Evolutionary conservation across 2,113 vertebrate genomes (phyloP).

Genomic region (Oreochromis tanganicae): DNA sequence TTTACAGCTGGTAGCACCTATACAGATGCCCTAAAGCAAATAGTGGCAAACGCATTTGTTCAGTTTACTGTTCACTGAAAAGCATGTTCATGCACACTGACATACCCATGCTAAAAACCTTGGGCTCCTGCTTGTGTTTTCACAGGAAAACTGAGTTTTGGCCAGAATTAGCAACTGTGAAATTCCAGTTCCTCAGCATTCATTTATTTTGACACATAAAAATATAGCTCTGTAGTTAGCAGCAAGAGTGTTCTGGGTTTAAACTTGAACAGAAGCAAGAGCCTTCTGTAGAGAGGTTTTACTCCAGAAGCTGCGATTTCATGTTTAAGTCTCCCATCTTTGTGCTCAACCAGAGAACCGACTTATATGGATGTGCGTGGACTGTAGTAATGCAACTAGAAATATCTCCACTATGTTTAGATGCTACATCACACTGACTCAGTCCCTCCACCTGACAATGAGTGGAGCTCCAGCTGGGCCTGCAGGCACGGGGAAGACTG

Average conservation of each 20-base stretch:
- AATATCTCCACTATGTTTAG: conserved; percentile 54
- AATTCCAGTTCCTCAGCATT: not conserved
- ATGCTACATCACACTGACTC: conserved; percentile 95
- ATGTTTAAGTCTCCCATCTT: not conserved
- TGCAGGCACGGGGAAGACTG: conserved; percentile 93
- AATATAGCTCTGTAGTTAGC: not conserved
- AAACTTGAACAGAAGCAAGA: not conserved
- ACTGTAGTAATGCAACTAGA: not conserved
- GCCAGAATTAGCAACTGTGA: not conserved
- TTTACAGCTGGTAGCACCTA: not conserved
- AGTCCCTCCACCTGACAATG: conserved; percentile 93
- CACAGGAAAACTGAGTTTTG: not conserved
- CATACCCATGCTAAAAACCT: not conserved
- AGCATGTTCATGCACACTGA: not conserved
- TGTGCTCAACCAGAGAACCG: not conserved
- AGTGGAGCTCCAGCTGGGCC: conserved; percentile 90
- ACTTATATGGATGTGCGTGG: not conserved
- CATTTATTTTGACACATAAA: not conserved
- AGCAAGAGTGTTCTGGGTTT: not conserved
- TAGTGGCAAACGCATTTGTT: not conserved
- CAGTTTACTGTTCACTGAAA: not conserved
- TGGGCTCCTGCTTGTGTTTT: not conserved
- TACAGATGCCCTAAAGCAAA: not conserved
- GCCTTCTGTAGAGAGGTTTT: not conserved
- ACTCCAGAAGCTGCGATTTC: not conserved